Evolutionary conservation across 2,113 vertebrate genomes (phyloP).

Genomic region (Syngnathus typhle): DNA sequence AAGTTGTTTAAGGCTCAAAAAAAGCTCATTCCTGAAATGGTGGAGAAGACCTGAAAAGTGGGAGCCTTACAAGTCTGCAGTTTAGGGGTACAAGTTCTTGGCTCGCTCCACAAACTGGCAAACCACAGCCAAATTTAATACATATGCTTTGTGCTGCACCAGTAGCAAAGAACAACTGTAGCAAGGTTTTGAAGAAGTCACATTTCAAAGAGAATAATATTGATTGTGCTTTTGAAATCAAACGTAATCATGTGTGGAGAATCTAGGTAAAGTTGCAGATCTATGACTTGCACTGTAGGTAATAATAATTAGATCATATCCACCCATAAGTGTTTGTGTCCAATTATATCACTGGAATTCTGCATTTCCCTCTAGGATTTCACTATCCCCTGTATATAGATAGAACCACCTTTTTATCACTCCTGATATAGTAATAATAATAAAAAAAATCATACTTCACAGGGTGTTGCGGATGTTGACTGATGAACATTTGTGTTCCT

Average conservation of each 20-base stretch:
- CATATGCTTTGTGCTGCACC: conserved; percentile 1
- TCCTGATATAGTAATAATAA: conserved; percentile 39
- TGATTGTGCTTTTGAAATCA: background rate
- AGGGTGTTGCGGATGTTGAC: conserved; percentile 52
- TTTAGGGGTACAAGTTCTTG: background rate
- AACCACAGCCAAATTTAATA: background rate
- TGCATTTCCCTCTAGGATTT: conserved; percentile 33
- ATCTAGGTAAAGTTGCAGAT: conserved; percentile 3
- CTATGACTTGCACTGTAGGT: conserved; percentile 44
- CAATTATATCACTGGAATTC: conserved; percentile 18
- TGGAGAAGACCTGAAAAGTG: background rate
- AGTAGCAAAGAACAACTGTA: background rate
- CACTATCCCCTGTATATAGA: conserved; percentile 57
- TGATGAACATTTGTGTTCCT: conserved; percentile 43
- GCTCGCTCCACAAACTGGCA: background rate
- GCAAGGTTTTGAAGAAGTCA: background rate
- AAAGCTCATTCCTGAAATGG: background rate
- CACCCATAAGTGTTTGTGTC: conserved; percentile 19
- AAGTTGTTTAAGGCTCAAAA: background rate
- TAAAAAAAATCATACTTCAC: conserved; percentile 29
- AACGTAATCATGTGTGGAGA: background rate
- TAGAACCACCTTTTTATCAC: conserved; percentile 57
- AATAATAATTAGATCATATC: conserved; percentile 29
- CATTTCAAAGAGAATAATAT: background rate
- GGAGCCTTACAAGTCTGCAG: background rate